These are phyloP conservation scores for Hemistola chrysoprasaria DNA, from an alignment of 2,888 invertebrate species.

Conservation along the genomic window DNA sequence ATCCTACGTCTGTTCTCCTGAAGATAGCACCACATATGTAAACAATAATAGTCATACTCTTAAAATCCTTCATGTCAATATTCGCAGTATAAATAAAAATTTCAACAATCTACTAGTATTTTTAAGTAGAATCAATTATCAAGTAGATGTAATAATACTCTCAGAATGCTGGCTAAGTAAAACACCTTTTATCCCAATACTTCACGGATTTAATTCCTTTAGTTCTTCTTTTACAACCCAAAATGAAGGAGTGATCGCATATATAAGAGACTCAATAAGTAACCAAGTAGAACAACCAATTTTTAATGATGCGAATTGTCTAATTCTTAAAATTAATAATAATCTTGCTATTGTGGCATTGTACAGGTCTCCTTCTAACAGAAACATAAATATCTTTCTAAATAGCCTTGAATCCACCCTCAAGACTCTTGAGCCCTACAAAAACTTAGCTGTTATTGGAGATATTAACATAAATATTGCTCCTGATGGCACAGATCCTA, in stretches of 20 bases:
- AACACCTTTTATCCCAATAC: no score
- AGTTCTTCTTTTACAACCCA: not conserved
- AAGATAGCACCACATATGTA: not conserved
- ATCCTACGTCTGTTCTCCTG: not conserved
- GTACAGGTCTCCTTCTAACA: constrained; percentile 9
- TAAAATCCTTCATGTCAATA: not conserved
- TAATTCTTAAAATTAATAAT: not conserved
- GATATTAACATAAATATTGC: no score
- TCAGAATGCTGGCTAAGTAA: no score
- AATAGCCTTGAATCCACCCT: not conserved
- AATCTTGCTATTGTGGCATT: not conserved
- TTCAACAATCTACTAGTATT: not conserved
- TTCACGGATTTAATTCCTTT: no score
- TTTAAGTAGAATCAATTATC: not conserved
- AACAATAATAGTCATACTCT: not conserved
- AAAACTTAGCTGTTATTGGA: constrained; percentile 24
- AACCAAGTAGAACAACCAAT: not conserved
- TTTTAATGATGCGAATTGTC: no score
- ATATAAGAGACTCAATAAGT: not conserved
- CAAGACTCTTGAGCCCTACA: not conserved
- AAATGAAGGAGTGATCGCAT: constrained; percentile 7
- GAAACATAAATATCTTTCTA: not conserved
- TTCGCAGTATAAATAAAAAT: no score
- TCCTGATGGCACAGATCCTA: not conserved
- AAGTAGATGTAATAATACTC: no score